Evolutionary conservation across 2,888 invertebrate species (phyloP), one percentile per base, ranked within the genome.

Genomic region (Helleia helle): DNA sequence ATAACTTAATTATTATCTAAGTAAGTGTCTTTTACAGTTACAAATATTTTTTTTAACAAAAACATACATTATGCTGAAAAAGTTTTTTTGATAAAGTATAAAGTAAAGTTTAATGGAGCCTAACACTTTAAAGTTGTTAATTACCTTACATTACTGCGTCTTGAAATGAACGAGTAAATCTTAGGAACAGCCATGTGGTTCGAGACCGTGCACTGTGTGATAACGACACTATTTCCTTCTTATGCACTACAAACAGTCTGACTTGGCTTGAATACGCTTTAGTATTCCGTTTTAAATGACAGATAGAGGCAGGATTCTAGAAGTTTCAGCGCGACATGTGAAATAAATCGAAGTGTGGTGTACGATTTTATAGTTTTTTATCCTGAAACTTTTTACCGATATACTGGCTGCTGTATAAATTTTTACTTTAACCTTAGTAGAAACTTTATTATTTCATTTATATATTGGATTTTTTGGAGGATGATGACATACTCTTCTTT

Each of bases 171-270:
- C 30, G 28, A 47, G 44, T 42, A 34, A 40, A 45, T 31, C 40
- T 42, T 38, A 18, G 40, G 48, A 43, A 46, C 41, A 36, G 40
- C 34, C 42, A 40, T 43, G 40, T 43, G 44, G 41, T 41, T 43
- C 42, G 42, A 43, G 42, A 43, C 46, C 39, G 40, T 44, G 47
- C 44, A 34, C 26, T 36, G 36, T 12, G 40, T 34, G 45, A 47
- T 47, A 47, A 46, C 41, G 46, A 50, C 51, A 49, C 50, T 48
- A 47, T 49, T 48, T 47, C 47, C 51, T 46, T 43, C 49, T 48
- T 51, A 47, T 50, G 50, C 47, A 50, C 50, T 48, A 47, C 50
- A 50, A 48, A 50, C 48, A 47, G 47, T 43, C 48, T 47, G 46
- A 24, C 38, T 36, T 47, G 41, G 47, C 38, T 48, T 45, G 43